phyloP scores from a whole-genome alignment of 2,113 vertebrate species.

The Pleuronectes platessa region DNA sequence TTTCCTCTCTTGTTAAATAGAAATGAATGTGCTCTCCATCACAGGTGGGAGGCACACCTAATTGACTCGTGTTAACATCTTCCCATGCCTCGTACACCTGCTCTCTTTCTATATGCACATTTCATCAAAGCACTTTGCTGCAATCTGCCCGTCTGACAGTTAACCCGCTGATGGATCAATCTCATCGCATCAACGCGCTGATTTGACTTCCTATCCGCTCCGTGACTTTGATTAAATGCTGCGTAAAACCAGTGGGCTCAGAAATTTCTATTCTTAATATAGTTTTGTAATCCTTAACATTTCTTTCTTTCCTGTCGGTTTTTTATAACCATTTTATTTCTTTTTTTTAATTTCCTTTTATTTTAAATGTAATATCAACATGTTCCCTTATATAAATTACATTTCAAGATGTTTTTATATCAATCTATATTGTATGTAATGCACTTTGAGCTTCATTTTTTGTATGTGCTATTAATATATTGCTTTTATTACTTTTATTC shows the following conservation, averaged over 20 bases:
- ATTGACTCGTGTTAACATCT: slow-evolving; percentile 82
- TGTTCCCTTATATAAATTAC: too few relatives aligned
- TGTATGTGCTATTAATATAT: neutral
- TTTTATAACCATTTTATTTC: too few relatives aligned
- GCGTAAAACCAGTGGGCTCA: neutral
- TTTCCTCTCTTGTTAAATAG: slow-evolving; percentile 80
- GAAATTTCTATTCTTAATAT: neutral
- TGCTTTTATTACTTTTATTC: too few relatives aligned
- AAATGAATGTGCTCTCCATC: slow-evolving; percentile 80
- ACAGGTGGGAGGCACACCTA: slow-evolving; percentile 80
- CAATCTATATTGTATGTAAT: too few relatives aligned
- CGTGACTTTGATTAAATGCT: neutral
- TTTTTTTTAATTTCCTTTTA: too few relatives aligned
- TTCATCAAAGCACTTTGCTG: slow-evolving; percentile 61
- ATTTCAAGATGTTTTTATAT: too few relatives aligned
- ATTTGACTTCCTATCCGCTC: slow-evolving; percentile 9
- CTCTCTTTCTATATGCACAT: slow-evolving; percentile 69
- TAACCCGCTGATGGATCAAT: slow-evolving; percentile 54
- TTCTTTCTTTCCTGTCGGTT: too few relatives aligned
- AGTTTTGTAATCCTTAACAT: too few relatives aligned
- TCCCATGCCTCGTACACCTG: slow-evolving; percentile 75
- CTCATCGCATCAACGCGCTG: slow-evolving; percentile 17
- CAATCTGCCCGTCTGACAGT: slow-evolving; percentile 51
- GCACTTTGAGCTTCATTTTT: too few relatives aligned
- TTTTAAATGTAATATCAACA: too few relatives aligned